Evolutionary conservation across 2,888 invertebrate genomes (phyloP).

Genomic region (Rhopalosiphum nymphaeae): DNA sequence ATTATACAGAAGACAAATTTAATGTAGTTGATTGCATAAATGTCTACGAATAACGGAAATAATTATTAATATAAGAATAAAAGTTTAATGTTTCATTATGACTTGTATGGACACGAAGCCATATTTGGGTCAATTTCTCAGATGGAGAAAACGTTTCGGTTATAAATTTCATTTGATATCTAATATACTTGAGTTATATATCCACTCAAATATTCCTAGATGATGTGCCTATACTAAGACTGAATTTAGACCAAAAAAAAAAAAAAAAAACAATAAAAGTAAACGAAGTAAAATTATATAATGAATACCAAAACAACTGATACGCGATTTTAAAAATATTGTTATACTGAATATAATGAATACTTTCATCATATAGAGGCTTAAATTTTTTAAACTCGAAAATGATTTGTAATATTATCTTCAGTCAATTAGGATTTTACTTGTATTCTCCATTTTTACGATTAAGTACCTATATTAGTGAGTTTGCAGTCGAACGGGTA

Average conservation of each 20-base stretch:
- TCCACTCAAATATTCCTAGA: background rate
- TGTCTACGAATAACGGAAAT: background rate
- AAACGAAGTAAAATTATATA: background rate
- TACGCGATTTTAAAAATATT: background rate
- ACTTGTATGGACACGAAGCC: background rate
- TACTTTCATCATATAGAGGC: background rate
- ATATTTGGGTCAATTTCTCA: background rate
- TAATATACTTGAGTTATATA: background rate
- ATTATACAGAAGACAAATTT: background rate
- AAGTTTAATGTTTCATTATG: background rate
- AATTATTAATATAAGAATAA: background rate
- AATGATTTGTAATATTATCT: background rate
- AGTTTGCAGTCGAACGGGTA: background rate
- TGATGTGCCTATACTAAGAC: background rate
- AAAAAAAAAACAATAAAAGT: background rate
- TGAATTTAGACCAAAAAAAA: background rate
- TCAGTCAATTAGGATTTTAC: background rate
- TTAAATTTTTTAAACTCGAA: background rate
- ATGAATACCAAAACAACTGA: background rate
- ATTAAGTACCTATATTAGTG: background rate
- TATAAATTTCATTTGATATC: background rate
- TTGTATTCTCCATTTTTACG: background rate
- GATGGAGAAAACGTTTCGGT: background rate
- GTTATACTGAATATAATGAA: background rate
- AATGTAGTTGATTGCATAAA: background rate